Evolutionary conservation across 1,140 invertebrate genomes (phyloP).

Genomic region (Glossosoma conforme): DNA sequence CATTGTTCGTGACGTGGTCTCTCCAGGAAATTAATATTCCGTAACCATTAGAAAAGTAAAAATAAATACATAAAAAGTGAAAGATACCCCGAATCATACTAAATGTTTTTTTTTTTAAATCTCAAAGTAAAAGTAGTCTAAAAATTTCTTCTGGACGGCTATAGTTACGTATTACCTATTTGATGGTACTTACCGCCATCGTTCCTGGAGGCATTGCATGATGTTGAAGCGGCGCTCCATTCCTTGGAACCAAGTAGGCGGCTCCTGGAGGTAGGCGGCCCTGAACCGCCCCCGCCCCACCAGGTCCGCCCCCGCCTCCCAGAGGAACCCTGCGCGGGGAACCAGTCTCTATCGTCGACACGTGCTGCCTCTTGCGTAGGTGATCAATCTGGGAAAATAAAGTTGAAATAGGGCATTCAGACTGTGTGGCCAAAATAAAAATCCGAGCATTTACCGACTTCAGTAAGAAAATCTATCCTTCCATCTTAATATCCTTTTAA

Average conservation of each 20-base stretch:
- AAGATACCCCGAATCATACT: too few relatives aligned
- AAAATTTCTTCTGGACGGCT: too few relatives aligned
- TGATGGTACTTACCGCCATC: slow-evolving; percentile 25
- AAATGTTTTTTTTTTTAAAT: too few relatives aligned
- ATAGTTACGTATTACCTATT: too few relatives aligned
- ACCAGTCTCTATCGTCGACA: slow-evolving; percentile 69
- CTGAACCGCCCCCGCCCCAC: slow-evolving; percentile 32
- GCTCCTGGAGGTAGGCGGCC: slow-evolving; percentile 25
- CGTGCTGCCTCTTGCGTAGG: slow-evolving; percentile 61
- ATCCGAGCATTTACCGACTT: too few relatives aligned
- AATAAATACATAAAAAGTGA: too few relatives aligned
- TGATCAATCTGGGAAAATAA: slow-evolving; percentile 47
- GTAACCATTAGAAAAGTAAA: too few relatives aligned
- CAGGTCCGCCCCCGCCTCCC: slow-evolving; percentile 56
- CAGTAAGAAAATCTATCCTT: too few relatives aligned
- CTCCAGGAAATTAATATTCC: too few relatives aligned
- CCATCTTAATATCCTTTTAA: too few relatives aligned
- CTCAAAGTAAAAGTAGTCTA: too few relatives aligned
- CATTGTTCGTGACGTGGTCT: too few relatives aligned
- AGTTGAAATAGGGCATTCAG: not conserved
- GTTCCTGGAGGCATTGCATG: slow-evolving; percentile 16
- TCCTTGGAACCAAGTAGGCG: slow-evolving; percentile 5
- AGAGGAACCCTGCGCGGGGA: slow-evolving; percentile 62
- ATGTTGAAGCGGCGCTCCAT: slow-evolving; percentile 22
- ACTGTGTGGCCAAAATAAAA: not conserved